phyloP scores from a whole-genome alignment of 2,113 vertebrate genomes.

The Equus przewalskii region DNA sequence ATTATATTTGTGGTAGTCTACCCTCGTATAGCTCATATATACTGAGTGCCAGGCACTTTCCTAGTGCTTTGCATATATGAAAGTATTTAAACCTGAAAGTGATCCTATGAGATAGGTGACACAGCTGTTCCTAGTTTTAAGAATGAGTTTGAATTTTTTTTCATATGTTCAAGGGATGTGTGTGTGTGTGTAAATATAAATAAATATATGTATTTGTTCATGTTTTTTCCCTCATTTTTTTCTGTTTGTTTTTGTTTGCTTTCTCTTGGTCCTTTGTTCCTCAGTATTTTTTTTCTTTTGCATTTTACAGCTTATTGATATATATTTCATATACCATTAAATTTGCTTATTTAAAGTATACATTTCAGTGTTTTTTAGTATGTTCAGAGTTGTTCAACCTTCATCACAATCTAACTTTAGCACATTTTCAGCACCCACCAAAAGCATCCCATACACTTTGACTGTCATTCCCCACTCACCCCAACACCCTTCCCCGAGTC shows the following conservation, averaged over 20 bases:
- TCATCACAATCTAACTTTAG: neutral
- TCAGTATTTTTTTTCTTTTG: neutral
- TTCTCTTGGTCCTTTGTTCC: neutral
- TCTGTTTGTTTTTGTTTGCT: constrained; percentile 3
- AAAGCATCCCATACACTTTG: neutral
- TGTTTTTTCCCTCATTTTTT: constrained; percentile 5
- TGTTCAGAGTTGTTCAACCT: neutral
- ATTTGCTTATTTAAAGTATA: neutral
- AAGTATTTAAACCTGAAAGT: neutral
- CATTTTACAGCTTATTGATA: constrained; percentile 7
- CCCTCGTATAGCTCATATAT: neutral
- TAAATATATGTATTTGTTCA: neutral
- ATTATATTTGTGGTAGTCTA: neutral
- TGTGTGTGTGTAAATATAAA: neutral
- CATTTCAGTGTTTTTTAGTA: neutral
- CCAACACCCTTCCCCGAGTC: neutral
- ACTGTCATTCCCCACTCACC: neutral
- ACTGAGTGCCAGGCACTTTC: neutral
- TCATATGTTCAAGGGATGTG: neutral
- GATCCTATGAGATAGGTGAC: neutral
- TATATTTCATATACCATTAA: neutral
- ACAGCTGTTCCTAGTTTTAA: neutral
- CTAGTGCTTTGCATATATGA: neutral
- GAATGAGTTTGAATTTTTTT: neutral
- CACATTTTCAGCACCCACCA: neutral